Evolutionary conservation across 2,113 vertebrate species (phyloP).

Genomic region (Emydura subglobosa): DNA sequence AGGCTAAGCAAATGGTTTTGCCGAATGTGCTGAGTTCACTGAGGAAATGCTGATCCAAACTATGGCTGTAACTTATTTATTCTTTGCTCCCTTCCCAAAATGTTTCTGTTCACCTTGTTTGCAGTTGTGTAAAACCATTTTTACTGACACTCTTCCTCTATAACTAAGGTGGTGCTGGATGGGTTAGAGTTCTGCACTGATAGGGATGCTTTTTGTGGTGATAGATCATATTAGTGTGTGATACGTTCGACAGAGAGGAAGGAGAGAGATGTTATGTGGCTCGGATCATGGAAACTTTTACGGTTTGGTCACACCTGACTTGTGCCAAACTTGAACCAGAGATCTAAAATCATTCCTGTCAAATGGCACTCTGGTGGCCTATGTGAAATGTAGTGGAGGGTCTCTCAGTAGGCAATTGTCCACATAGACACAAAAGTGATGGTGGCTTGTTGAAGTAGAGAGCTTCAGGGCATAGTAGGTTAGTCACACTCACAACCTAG

Average conservation of each 20-base stretch:
- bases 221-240: neutral
- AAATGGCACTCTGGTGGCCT: neutral
- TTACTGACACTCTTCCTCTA: neutral
- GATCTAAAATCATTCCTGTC: neutral
- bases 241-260: neutral
- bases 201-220: neutral
- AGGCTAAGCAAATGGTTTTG: neutral
- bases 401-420: neutral
- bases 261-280: neutral
- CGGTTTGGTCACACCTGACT: neutral
- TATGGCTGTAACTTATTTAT: neutral
- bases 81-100: neutral
- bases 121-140: neutral
- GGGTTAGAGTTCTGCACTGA: neutral
- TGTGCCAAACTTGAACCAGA: neutral
- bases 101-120: neutral
- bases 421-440: neutral
- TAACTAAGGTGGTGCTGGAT: neutral
- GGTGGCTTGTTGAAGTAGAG: neutral
- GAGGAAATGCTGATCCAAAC: neutral
- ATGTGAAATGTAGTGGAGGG: accelerated
- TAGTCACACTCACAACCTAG: neutral
- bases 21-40: neutral
- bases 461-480: neutral
- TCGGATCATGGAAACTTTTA: neutral